A percentile compares a stretch with the other conserved stretches of the same genome.
phyloP scores from a whole-genome alignment of 1,140 invertebrate genomes.

The Drosophila pseudoobscura region DNA sequence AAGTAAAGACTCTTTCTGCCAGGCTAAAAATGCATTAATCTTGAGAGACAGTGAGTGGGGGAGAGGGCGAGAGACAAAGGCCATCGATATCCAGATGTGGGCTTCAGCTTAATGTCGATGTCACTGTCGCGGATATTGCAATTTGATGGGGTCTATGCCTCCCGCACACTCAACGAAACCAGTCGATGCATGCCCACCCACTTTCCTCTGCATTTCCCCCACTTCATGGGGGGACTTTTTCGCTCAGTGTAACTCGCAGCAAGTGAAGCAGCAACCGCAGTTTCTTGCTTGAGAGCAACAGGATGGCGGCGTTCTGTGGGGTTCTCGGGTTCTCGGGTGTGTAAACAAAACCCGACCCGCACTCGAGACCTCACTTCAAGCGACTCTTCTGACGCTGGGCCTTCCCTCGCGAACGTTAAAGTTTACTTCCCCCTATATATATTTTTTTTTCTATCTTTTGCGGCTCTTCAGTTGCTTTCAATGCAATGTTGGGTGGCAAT shows the following conservation, averaged over 20 bases:
- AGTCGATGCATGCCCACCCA: background rate
- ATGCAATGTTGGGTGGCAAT: constrained; percentile 2
- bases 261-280: constrained; percentile 42
- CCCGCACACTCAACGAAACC: constrained; percentile 6
- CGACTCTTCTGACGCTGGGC: constrained; percentile 10
- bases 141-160: constrained; percentile 58
- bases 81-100: constrained; percentile 61
- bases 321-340: constrained; percentile 19
- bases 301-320: constrained; percentile 11
- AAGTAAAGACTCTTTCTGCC: constrained; percentile 13
- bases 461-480: constrained; percentile 48
- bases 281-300: constrained; percentile 34
- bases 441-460: constrained; percentile 58
- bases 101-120: constrained; percentile 61
- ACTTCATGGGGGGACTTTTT: background rate
- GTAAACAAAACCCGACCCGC: constrained; percentile 69
- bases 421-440: constrained; percentile 43
- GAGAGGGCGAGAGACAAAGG: constrained; percentile 13
- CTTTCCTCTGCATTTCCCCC: background rate
- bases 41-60: constrained; percentile 19
- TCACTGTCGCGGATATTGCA: constrained; percentile 74
- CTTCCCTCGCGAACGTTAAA: constrained; percentile 31
- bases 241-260: constrained; percentile 12
- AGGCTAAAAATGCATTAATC: constrained; percentile 73
- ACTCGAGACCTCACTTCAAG: constrained; percentile 41